Percentiles rank a stretch among this genome's conserved stretches.
phyloP scores from a whole-genome alignment of 2,888 invertebrate species.

The Hololepta plana region DNA sequence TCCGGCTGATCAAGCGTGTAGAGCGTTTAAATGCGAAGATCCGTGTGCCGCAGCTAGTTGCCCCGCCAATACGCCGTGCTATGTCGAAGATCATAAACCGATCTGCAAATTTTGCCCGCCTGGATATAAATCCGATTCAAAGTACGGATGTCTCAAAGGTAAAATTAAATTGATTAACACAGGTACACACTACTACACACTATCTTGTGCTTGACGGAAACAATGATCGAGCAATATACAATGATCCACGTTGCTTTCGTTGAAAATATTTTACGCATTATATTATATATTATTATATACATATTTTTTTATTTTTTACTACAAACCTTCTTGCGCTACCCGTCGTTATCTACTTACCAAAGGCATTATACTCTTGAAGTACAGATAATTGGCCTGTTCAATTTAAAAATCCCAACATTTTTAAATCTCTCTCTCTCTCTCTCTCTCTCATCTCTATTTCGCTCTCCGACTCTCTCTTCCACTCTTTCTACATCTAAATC shows the following conservation, averaged over 20 bases:
- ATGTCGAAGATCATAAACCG: constrained; percentile 86
- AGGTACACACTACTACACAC: constrained; percentile 6
- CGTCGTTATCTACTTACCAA: too few relatives aligned
- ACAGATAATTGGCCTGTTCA: too few relatives aligned
- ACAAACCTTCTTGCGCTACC: too few relatives aligned
- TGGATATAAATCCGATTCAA: constrained; percentile 81
- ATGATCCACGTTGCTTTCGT: constrained; percentile 7
- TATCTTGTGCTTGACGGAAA: constrained; percentile 16
- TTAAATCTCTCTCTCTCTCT: too few relatives aligned
- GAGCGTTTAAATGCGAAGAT: constrained; percentile 78
- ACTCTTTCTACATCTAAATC: too few relatives aligned
- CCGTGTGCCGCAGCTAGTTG: constrained; percentile 76
- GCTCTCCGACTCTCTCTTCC: background rate
- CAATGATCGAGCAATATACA: constrained; percentile 14
- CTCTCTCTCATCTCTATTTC: too few relatives aligned
- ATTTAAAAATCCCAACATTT: too few relatives aligned
- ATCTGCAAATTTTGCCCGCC: constrained; percentile 91
- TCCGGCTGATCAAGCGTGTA: constrained; percentile 67
- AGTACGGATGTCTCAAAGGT: constrained; percentile 93
- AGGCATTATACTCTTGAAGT: too few relatives aligned
- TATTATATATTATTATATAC: constrained; percentile 3
- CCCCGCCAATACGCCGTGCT: constrained; percentile 72
- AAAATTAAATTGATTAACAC: constrained; percentile 30
- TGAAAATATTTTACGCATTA: constrained; percentile 6
- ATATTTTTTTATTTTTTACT: constrained; percentile 7